Evolutionary conservation across 1,140 invertebrate species (phyloP).

Genomic region (Oedothorax gibbosus): DNA sequence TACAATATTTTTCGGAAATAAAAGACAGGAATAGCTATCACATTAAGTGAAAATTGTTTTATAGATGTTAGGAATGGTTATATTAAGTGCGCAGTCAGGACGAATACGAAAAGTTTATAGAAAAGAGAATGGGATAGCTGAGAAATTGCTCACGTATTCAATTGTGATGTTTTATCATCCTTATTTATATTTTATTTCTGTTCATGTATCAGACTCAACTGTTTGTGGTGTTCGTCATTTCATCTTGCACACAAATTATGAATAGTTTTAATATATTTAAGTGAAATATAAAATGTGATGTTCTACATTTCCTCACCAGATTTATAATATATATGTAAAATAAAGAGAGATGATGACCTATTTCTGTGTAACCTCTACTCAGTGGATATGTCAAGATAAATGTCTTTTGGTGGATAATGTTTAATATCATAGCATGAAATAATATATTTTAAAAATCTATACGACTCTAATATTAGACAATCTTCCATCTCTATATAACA

Average conservation of each 20-base stretch:
- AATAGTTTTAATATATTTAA: constrained; percentile 15
- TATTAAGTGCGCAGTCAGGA: constrained; percentile 7
- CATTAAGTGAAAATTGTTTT: no score
- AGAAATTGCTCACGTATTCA: constrained; percentile 56
- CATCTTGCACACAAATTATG: constrained; percentile 15
- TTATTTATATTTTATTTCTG: constrained; percentile 28
- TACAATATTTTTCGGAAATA: no score
- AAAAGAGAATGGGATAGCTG: constrained; percentile 20
- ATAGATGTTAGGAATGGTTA: neutral
- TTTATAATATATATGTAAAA: constrained; percentile 17
- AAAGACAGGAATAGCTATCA: no score
- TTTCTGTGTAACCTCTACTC: neutral
- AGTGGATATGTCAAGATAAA: neutral
- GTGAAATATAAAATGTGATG: constrained; percentile 1
- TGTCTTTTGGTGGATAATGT: neutral
- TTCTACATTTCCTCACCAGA: constrained; percentile 8
- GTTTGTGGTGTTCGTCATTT: constrained; percentile 15
- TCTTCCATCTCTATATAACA: neutral
- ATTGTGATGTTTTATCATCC: constrained; percentile 49
- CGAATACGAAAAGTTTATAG: neutral
- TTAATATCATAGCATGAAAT: neutral
- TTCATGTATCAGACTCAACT: neutral
- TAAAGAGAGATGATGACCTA: neutral
- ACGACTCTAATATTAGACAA: neutral
- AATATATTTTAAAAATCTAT: neutral